Evolutionary conservation across 2,888 invertebrate genomes (phyloP), one percentile per base, ranked within the genome.

Genomic region (Octodonta nipae): DNA sequence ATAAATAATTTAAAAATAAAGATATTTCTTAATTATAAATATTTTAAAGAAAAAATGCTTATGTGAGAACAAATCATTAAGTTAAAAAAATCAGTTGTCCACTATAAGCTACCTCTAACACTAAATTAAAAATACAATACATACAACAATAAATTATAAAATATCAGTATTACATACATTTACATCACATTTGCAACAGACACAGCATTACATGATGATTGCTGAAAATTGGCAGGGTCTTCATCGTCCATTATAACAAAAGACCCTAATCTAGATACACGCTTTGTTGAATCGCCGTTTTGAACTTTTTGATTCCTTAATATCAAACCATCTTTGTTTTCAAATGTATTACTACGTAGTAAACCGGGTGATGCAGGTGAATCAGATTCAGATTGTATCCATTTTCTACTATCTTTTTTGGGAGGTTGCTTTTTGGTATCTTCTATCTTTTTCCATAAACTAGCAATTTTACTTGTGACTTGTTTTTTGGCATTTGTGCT

Each of bases 381-480:
- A 13, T 36, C 13, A 61, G 56, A 47, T 17, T 38, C 14, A 15
- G 39, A 33, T 41, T 56, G 53, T 22, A 60, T 60, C 58, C 58
- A 58, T 15, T 56, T 50, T 11, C 55, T 45, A 4, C 40, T 52
- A 34, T 68, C 67, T 47, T 71, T 73, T 30, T 63, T 62, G 12
- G 53, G 52, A 3, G 65, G 59, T 27, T 66, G 67, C 35, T 67
- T 73, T 43, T 75, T 78, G 22, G 64, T 71, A 35, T 78, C 75
- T 47, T 81, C 80, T 1, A 80, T 80, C 53, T 72, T 78, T 50
- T 79, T 83, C 84, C 84, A 85, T 10, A 86, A 58, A 48, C 71
- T 78, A 1, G 84, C 80, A 32, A 86, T 82, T 56, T 80, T 82
- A 55, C 84, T 84, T 7, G 79, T 76, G 1, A 78, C 73, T 41